Evolutionary conservation across 2,113 vertebrate species (phyloP).

Genomic region (Heterocephalus glaber): DNA sequence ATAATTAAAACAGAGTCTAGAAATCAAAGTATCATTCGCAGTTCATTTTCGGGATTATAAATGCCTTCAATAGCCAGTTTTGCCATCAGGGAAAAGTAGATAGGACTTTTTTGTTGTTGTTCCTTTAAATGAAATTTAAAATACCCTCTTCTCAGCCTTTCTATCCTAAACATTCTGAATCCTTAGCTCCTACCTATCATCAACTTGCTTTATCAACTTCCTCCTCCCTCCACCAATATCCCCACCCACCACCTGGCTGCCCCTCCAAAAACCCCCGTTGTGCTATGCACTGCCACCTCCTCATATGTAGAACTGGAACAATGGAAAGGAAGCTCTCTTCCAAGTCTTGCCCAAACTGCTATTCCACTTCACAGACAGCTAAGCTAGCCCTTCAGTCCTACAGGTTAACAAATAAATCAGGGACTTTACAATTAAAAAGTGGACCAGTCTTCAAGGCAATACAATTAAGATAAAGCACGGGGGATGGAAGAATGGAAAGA

Average conservation of each 20-base stretch:
- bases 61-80: not conserved
- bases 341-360: not conserved
- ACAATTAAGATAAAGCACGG: not conserved
- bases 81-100: slow-evolving; percentile 34
- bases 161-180: not conserved
- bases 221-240: not conserved
- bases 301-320: not conserved
- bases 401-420: not conserved
- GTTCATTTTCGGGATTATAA: slow-evolving; percentile 41
- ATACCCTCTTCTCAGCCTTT: not conserved
- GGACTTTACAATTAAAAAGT: not conserved
- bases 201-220: not conserved
- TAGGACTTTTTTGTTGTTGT: slow-evolving; percentile 1
- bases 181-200: not conserved
- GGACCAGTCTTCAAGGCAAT: not conserved
- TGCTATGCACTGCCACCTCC: not conserved
- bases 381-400: not conserved
- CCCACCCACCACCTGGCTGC: not conserved
- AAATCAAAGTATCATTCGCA: slow-evolving; percentile 9
- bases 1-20: slow-evolving; percentile 41
- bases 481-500: not conserved
- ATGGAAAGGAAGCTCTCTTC: not conserved
- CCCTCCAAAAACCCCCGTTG: not conserved
- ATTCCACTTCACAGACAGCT: not conserved
- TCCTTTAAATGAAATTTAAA: slow-evolving; percentile 33